These are phyloP conservation scores for Sarcophilus harrisii DNA, from an alignment of 2,797 vertebrate genomes.

Conservation along the genomic window DNA sequence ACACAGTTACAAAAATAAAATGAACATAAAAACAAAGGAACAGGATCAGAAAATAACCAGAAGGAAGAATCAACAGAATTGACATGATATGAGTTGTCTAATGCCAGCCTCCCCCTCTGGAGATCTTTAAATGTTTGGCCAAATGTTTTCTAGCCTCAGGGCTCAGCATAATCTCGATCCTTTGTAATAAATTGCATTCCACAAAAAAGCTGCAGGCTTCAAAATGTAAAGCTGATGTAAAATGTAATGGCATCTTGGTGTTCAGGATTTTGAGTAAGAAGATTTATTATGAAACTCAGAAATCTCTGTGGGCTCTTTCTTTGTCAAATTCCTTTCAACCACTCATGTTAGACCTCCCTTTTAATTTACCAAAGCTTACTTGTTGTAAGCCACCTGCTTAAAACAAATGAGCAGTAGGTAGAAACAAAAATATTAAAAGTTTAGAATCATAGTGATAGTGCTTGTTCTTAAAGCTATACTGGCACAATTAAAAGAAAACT, in stretches of 20 bases:
- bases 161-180: background rate
- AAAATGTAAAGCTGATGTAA: constrained; percentile 28
- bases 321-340: background rate
- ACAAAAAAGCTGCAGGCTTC: background rate
- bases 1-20: background rate
- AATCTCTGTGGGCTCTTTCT: background rate
- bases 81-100: background rate
- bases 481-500: background rate
- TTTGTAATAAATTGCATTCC: constrained; percentile 11
- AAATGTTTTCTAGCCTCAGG: background rate
- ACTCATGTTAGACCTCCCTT: background rate
- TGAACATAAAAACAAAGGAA: background rate
- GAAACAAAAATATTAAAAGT: background rate
- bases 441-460: background rate
- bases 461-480: background rate
- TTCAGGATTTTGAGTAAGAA: background rate
- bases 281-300: background rate
- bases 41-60: background rate
- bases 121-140: background rate
- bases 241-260: background rate
- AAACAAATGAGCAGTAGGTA: background rate
- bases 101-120: background rate
- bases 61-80: background rate
- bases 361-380: background rate
- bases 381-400: background rate